A percentile compares a stretch with the other conserved stretches of the same genome.
Evolutionary conservation across 1,140 invertebrate species (phyloP).

Genomic region (Trachymyrmex cornetzi): DNA sequence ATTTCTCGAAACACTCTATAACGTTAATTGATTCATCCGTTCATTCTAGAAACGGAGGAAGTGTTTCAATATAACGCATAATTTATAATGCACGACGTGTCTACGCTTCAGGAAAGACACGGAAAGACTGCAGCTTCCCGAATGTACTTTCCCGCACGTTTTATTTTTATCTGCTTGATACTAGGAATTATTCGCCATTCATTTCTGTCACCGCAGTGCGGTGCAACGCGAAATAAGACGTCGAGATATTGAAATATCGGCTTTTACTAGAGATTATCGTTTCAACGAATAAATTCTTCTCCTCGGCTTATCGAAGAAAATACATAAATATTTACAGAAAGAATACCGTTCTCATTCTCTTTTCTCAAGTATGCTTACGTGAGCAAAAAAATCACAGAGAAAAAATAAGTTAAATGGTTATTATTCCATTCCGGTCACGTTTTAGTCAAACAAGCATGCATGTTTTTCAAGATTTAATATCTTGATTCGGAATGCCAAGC

Average conservation of each 20-base stretch:
- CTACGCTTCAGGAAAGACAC: neutral
- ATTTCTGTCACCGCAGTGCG: neutral
- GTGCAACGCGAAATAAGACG: constrained; percentile 1
- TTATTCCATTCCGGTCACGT: constrained; percentile 47
- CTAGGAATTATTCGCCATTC: neutral
- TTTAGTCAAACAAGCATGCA: constrained; percentile 13
- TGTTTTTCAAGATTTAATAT: constrained; percentile 45
- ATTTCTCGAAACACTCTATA: neutral
- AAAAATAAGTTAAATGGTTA: constrained; percentile 8
- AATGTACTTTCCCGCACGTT: neutral
- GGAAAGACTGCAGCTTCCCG: neutral
- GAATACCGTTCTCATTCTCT: neutral
- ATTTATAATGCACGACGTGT: neutral
- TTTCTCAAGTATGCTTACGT: neutral
- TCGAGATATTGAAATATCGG: neutral
- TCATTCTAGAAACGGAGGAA: neutral
- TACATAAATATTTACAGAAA: constrained; percentile 7
- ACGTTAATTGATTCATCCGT: constrained; percentile 28
- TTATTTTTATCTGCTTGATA: neutral
- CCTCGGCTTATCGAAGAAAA: constrained; percentile 11
- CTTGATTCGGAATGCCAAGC: constrained; percentile 19
- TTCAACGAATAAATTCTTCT: constrained; percentile 31
- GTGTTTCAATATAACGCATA: neutral
- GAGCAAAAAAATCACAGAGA: neutral
- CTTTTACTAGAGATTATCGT: constrained; percentile 25